phyloP scores from a whole-genome alignment of 2,888 invertebrate genomes.

The Acleris holmiana region DNA sequence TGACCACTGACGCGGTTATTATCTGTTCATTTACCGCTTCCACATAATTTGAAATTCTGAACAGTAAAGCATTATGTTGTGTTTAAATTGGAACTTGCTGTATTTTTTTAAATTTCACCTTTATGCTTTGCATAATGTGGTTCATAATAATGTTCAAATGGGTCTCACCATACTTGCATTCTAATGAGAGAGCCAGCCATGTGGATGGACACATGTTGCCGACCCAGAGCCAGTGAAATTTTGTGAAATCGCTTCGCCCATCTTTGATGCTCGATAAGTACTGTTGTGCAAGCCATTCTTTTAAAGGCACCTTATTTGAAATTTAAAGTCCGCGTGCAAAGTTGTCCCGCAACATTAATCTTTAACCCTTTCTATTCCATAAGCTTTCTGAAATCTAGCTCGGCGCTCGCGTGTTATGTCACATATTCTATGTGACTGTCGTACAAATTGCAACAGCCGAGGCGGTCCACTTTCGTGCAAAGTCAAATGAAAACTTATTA shows the following conservation, averaged over 20 bases:
- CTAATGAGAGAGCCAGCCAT: slow-evolving; percentile 24
- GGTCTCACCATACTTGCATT: slow-evolving; percentile 7
- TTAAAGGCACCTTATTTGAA: slow-evolving; percentile 21
- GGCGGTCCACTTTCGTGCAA: slow-evolving; percentile 48
- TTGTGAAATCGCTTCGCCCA: slow-evolving; percentile 40
- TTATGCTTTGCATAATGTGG: not conserved
- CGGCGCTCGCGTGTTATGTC: slow-evolving; percentile 60
- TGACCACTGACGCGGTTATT: too few species aligned
- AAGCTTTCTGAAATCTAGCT: slow-evolving; percentile 51
- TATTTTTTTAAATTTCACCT: not conserved
- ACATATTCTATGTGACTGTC: slow-evolving; percentile 63
- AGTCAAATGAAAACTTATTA: slow-evolving; percentile 45
- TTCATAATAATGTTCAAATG: not conserved
- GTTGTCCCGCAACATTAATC: slow-evolving; percentile 15
- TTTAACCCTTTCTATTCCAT: slow-evolving; percentile 28
- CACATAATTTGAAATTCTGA: too few species aligned
- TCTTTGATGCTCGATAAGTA: slow-evolving; percentile 33
- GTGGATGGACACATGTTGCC: slow-evolving; percentile 15
- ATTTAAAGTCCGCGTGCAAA: slow-evolving; percentile 13
- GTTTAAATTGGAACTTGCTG: not conserved
- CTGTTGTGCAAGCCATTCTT: slow-evolving; percentile 28
- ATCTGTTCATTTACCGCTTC: too few species aligned
- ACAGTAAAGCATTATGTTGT: too few species aligned
- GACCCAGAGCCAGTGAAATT: slow-evolving; percentile 38
- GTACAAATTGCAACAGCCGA: slow-evolving; percentile 63